phyloP scores from a whole-genome alignment of 1,140 invertebrate species.

The Telenomus remus region DNA sequence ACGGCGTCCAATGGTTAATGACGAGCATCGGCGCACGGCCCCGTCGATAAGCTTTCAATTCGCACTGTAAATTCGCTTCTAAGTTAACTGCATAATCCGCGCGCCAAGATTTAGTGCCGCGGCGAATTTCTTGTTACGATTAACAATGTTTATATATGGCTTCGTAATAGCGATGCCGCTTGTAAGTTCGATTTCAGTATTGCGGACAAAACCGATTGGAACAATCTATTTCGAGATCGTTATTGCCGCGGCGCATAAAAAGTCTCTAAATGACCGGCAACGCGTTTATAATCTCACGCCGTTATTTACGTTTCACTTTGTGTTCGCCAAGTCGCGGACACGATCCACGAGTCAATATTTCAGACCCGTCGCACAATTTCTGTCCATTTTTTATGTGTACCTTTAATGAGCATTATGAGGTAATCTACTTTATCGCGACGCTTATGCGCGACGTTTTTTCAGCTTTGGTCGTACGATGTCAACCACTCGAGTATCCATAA shows the following conservation, averaged over 20 bases:
- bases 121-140: constrained; percentile 50
- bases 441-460: constrained; percentile 9
- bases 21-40: constrained; percentile 48
- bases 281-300: constrained; percentile 11
- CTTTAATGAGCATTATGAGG: constrained; percentile 13
- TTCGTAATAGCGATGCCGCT: constrained; percentile 33
- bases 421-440: constrained; percentile 11
- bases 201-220: constrained; percentile 29
- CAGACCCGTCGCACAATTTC: not conserved
- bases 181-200: constrained; percentile 45
- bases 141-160: constrained; percentile 45
- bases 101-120: constrained; percentile 36
- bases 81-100: constrained; percentile 35
- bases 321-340: not conserved
- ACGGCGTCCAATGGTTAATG: constrained; percentile 49
- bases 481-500: no score
- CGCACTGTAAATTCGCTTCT: constrained; percentile 43
- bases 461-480: no score
- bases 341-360: constrained; percentile 1
- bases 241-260: not conserved
- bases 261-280: not conserved
- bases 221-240: constrained; percentile 29
- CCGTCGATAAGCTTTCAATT: constrained; percentile 56
- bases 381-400: constrained; percentile 5
- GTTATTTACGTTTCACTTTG: constrained; percentile 15